A percentile compares a stretch with the other conserved stretches of the same genome.
Conservation (phyloP, 2,888 invertebrate species). For the Andrena haemorrhoa region DNA sequence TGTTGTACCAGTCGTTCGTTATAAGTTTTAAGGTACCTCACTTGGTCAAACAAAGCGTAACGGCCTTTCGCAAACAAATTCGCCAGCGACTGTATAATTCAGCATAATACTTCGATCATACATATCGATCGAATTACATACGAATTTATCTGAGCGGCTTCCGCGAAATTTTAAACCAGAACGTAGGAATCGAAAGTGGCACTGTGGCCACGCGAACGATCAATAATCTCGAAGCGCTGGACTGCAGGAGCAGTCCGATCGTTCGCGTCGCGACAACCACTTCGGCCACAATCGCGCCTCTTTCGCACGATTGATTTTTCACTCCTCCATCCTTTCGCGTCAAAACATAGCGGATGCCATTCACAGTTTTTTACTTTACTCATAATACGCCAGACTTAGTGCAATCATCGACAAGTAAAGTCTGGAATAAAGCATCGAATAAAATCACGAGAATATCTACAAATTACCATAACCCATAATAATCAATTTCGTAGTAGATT, state of each 20-base stretch:
- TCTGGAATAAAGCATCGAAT: background rate
- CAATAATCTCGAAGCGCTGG: conserved; percentile 37
- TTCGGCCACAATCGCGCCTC: conserved; percentile 8
- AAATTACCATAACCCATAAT: background rate
- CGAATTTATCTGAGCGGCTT: background rate
- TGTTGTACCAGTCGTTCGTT: too few relatives aligned
- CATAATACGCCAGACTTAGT: background rate
- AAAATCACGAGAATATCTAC: background rate
- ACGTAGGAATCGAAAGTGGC: conserved; percentile 26
- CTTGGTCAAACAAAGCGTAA: too few relatives aligned
- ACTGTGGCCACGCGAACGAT: conserved; percentile 16
- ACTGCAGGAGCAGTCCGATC: conserved; percentile 9
- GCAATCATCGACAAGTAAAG: background rate
- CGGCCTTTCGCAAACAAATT: too few relatives aligned
- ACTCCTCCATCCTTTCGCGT: background rate
- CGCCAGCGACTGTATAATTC: background rate
- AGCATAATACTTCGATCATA: background rate
- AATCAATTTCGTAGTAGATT: background rate
- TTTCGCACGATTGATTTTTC: background rate
- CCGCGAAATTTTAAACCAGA: background rate
- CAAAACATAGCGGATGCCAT: background rate
- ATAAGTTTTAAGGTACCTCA: too few relatives aligned
- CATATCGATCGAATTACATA: background rate
- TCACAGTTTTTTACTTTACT: too few relatives aligned
- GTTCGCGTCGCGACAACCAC: conserved; percentile 30